A percentile compares a stretch with the other conserved stretches of the same genome.
Evolutionary conservation across 2,797 vertebrate species (phyloP).

Genomic region (Macropus fuliginosus): DNA sequence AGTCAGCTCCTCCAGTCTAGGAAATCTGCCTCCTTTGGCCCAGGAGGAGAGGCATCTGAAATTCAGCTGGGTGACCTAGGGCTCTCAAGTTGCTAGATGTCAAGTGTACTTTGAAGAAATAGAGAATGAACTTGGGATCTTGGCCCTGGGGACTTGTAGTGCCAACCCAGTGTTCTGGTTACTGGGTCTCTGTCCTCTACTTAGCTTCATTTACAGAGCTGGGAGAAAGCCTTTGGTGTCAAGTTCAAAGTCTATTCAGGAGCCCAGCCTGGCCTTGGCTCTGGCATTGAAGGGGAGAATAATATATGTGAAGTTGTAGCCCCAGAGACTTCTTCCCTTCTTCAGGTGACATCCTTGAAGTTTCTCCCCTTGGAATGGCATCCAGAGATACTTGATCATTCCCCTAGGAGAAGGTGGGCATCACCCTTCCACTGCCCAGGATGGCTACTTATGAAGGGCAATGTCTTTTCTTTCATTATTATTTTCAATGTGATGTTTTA

Average conservation of each 20-base stretch:
- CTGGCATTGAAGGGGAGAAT: not conserved
- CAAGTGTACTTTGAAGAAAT: not conserved
- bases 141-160: not conserved
- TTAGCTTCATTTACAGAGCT: not conserved
- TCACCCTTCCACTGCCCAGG: not conserved
- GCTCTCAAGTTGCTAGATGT: not conserved
- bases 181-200: not conserved
- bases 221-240: not conserved
- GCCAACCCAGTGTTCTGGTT: not conserved
- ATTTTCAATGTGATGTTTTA: not conserved
- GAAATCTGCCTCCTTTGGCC: not conserved
- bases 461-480: not conserved
- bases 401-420: not conserved
- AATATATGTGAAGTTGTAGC: not conserved
- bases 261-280: not conserved
- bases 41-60: not conserved
- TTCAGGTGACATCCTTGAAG: not conserved
- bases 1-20: not conserved
- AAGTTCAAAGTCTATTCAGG: not conserved
- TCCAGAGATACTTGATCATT: not conserved
- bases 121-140: not conserved
- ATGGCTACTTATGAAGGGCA: not conserved
- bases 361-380: not conserved
- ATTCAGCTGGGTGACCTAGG: not conserved
- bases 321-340: not conserved